Evolutionary conservation across 1,140 invertebrate genomes (phyloP).

Genomic region (Drosophila mayri): DNA sequence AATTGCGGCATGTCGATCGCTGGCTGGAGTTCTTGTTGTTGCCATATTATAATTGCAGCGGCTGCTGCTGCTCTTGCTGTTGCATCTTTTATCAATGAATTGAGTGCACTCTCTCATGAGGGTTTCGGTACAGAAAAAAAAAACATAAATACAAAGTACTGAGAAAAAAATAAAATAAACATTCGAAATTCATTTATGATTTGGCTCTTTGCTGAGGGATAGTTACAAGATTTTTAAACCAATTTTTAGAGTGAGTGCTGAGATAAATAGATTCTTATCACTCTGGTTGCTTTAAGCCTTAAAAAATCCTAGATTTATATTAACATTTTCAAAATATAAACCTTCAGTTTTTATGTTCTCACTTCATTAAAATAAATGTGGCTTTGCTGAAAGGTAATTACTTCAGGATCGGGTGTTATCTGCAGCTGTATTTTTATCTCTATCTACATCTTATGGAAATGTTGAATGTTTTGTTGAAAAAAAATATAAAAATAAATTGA

Average conservation of each 20-base stretch:
- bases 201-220: too few relatives aligned
- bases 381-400: background rate
- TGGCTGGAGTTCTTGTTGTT: conserved; percentile 14
- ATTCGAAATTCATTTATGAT: background rate
- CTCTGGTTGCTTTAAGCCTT: background rate
- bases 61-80: conserved; percentile 36
- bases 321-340: background rate
- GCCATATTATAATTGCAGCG: conserved; percentile 38
- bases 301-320: background rate
- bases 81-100: conserved; percentile 83
- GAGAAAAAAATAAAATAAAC: conserved; percentile 10
- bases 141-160: conserved; percentile 58
- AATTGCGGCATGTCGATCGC: conserved; percentile 71
- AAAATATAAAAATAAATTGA: too few relatives aligned
- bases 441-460: too few relatives aligned
- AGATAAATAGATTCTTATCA: too few relatives aligned
- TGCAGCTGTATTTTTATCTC: too few relatives aligned
- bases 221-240: too few relatives aligned
- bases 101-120: conserved; percentile 80
- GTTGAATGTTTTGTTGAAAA: background rate
- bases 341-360: background rate
- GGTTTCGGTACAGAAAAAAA: conserved; percentile 46
- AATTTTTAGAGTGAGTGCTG: too few relatives aligned
- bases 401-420: background rate
- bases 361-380: background rate